Evolutionary conservation across 2,888 invertebrate genomes (phyloP), one percentile per base, ranked within the genome.

Genomic region (Pegoplata infirma): DNA sequence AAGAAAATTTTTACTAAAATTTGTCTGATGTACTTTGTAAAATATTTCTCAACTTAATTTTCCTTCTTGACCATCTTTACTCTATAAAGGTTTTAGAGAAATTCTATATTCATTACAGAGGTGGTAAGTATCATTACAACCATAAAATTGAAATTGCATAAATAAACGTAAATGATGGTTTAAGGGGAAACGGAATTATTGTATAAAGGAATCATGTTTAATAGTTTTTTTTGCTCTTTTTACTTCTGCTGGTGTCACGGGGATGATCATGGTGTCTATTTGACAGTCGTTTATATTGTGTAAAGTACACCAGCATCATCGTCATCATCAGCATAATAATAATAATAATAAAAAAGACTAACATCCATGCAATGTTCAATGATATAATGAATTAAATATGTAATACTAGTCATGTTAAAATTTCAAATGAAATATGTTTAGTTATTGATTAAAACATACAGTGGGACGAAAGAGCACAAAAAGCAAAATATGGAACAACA

Each of bases 61-160:
- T n/a, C n/a, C n/a, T n/a, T n/a, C 12, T 7, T 32, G 32, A 10
- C 32, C 32, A 3, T 10, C 10, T 12, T 32, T 32, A 32, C 5
- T 32, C 32, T 32, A 10, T 32, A 3, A n/a, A 40, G 36, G 36
- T 23, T 59, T 16, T 64, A 28, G 17, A 32, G 46, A 64, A 49
- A 68, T 58, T 56, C 67, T 53, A 63, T 68, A 58, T 14, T 55
- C 44, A 51, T 73, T 51, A 58, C 51, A 58, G 36, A 36, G 61
- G 77, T 49, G 67, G 49, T 56, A 63, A 72, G 56, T 73, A 63
- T 51, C 63, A 63, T 36, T 63, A 68, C 61, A 63, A 23, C 56
- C 51, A 77, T 77, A 32, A 77, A 72, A 51, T 67, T 67, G 51
- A 77, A 68, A 67, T 44, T 61, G 56, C 56, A 73, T 55, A 76